Conservation (phyloP, 2,888 invertebrate genomes). For the Cryptosula pallasiana region DNA sequence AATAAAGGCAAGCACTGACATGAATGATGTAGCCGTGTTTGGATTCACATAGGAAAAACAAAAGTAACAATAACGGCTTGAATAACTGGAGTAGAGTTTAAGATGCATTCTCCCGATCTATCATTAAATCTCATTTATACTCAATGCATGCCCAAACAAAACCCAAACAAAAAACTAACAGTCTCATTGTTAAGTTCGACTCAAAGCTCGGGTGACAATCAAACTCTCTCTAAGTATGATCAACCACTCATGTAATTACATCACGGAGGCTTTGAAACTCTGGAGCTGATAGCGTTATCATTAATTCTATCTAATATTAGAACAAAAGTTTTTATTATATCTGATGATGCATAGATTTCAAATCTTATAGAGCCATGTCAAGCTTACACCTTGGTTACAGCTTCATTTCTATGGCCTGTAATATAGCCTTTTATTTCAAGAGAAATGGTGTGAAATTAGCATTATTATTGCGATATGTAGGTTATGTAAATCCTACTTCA, state of each 20-base stretch:
- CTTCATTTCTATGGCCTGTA: background rate
- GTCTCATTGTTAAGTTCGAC: background rate
- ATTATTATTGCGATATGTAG: too few relatives aligned
- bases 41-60: background rate
- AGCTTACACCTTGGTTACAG: background rate
- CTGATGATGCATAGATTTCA: background rate
- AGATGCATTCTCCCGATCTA: constrained; percentile 12
- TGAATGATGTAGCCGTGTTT: constrained; percentile 1
- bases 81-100: background rate
- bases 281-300: background rate
- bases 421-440: too few relatives aligned
- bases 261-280: background rate
- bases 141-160: background rate
- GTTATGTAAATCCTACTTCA: too few relatives aligned
- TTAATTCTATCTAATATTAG: background rate
- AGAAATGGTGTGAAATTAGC: too few relatives aligned
- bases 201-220: constrained; percentile 9
- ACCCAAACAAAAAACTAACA: constrained; percentile 21
- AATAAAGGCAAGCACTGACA: background rate
- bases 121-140: constrained; percentile 4
- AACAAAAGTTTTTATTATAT: background rate
- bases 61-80: background rate
- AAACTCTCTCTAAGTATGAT: background rate
- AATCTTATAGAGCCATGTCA: background rate
- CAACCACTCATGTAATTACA: constrained; percentile 22